A percentile compares a stretch with the other conserved stretches of the same genome.
phyloP scores from a whole-genome alignment of 2,113 vertebrate species.

The Bos javanicus region DNA sequence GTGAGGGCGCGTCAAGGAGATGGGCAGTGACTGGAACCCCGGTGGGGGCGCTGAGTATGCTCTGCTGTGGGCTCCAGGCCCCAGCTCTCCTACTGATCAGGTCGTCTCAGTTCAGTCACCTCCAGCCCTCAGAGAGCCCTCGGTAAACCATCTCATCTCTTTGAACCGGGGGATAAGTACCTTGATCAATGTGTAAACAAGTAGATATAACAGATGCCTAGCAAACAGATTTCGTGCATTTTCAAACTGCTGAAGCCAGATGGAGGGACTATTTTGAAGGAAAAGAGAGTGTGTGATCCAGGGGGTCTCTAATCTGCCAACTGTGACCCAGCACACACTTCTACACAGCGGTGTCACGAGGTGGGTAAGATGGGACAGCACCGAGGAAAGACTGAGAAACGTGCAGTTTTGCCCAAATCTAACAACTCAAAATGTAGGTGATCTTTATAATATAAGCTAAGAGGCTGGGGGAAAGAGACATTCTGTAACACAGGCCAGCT shows the following conservation, averaged over 20 bases:
- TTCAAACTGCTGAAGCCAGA: background rate
- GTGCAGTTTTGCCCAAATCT: background rate
- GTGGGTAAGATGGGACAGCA: background rate
- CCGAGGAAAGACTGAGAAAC: background rate
- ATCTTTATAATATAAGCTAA: background rate
- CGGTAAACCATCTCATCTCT: background rate
- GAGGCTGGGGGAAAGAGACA: background rate
- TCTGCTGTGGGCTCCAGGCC: background rate
- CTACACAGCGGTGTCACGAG: background rate
- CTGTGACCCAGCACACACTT: background rate
- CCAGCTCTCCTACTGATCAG: background rate
- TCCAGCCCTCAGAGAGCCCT: background rate
- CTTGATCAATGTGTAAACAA: background rate
- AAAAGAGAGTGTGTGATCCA: background rate
- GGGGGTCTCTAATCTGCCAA: background rate
- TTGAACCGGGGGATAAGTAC: background rate
- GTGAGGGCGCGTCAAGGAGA: background rate
- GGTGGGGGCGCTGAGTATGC: background rate
- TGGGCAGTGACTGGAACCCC: background rate
- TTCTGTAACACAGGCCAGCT: background rate
- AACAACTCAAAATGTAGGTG: background rate
- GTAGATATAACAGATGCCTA: background rate
- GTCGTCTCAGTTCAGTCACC: background rate
- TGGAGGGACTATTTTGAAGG: background rate
- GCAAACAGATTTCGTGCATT: background rate